phyloP scores from a whole-genome alignment of 2,888 invertebrate species.

The Drymonia ruficornis region DNA sequence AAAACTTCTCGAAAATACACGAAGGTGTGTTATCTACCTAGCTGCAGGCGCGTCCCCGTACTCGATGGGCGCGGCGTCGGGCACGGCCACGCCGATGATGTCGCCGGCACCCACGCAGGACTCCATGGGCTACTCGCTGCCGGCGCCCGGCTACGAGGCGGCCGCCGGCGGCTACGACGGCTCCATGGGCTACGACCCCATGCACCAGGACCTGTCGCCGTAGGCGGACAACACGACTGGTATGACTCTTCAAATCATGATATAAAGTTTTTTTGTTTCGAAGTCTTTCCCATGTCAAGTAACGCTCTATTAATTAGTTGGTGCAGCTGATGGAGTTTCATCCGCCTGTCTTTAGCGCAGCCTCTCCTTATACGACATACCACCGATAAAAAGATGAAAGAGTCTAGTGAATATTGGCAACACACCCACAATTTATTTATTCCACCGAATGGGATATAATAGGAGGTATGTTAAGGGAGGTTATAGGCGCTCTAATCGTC shows the following conservation, averaged over 20 bases:
- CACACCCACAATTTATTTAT: too few relatives aligned
- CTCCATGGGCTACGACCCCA: conserved; percentile 95
- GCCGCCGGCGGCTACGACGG: conserved; percentile 93
- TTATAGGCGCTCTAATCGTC: neutral
- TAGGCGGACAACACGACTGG: conserved; percentile 44
- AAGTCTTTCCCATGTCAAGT: too few relatives aligned
- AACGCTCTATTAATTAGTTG: too few relatives aligned
- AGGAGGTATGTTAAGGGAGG: too few relatives aligned
- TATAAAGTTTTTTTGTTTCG: too few relatives aligned
- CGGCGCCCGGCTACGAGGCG: conserved; percentile 95
- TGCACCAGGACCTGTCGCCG: conserved; percentile 94
- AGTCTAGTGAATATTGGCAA: too few relatives aligned
- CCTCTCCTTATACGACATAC: too few relatives aligned
- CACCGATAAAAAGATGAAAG: too few relatives aligned
- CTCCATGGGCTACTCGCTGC: conserved; percentile 97
- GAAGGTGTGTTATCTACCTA: conserved; percentile 37
- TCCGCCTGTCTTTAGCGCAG: too few relatives aligned
- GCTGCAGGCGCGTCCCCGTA: conserved; percentile 92
- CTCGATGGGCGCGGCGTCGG: conserved; percentile 94
- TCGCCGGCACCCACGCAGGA: conserved; percentile 96
- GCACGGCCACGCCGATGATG: conserved; percentile 97
- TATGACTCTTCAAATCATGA: neutral
- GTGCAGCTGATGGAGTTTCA: too few relatives aligned
- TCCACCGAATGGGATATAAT: too few relatives aligned
- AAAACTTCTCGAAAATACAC: conserved; percentile 17